Conservation (phyloP, 2,888 invertebrate genomes). For the Folsomia candida region DNA sequence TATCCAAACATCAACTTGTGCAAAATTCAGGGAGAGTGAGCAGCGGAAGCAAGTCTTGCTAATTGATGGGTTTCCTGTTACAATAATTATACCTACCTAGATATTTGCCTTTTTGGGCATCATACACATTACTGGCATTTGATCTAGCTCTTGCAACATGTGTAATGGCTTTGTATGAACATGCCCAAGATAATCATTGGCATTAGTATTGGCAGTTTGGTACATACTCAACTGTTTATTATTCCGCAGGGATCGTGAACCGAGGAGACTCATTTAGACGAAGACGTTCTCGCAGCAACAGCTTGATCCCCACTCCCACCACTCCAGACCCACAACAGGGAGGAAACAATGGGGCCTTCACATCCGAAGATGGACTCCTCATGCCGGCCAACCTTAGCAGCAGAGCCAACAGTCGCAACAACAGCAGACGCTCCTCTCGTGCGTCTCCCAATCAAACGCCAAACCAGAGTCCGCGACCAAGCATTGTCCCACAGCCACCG, state of each 20-base stretch:
- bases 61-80: too few relatives aligned
- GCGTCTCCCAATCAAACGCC: conserved; percentile 52
- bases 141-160: too few relatives aligned
- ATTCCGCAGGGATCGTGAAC: conserved; percentile 76
- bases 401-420: conserved; percentile 9
- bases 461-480: conserved; percentile 55
- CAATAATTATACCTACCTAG: too few relatives aligned
- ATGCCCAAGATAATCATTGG: too few relatives aligned
- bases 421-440: conserved; percentile 12
- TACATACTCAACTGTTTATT: too few relatives aligned
- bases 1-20: too few relatives aligned
- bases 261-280: conserved; percentile 90
- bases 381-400: conserved; percentile 35
- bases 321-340: conserved; percentile 43
- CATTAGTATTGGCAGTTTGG: too few relatives aligned
- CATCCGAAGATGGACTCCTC: conserved; percentile 49
- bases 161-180: too few relatives aligned
- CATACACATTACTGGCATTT: too few relatives aligned
- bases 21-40: too few relatives aligned
- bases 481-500: conserved; percentile 33
- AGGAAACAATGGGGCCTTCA: conserved; percentile 39
- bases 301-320: conserved; percentile 63
- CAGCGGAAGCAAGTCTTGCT: too few relatives aligned
- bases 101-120: too few relatives aligned
- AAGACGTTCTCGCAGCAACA: conserved; percentile 77